These are phyloP conservation scores for Mesoligia furuncula DNA, from an alignment of 2,888 invertebrate genomes.

Conservation along the genomic window DNA sequence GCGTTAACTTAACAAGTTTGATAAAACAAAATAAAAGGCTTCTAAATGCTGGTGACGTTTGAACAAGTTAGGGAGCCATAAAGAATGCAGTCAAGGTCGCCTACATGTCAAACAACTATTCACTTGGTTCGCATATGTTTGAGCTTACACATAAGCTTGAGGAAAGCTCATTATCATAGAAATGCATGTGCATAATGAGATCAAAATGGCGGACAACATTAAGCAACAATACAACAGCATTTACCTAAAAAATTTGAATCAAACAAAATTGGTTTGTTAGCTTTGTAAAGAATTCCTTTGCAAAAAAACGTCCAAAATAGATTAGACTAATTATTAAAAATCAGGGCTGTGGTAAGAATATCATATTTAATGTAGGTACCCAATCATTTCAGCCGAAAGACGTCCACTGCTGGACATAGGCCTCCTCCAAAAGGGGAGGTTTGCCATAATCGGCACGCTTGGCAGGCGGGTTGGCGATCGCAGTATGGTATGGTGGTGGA, in stretches of 20 bases:
- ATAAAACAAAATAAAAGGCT: conserved; percentile 59
- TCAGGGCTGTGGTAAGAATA: not conserved
- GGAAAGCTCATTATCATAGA: conserved; percentile 57
- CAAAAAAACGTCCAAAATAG: not conserved
- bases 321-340: not conserved
- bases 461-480: no score
- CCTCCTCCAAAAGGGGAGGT: no score
- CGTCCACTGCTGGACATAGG: no score
- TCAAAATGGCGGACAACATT: not conserved
- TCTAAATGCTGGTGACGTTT: conserved; percentile 68
- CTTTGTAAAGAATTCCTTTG: no score
- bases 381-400: no score
- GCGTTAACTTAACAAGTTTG: conserved; percentile 27
- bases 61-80: conserved; percentile 71
- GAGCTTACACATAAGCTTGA: conserved; percentile 38
- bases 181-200: conserved; percentile 22
- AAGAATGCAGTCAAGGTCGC: conserved; percentile 76
- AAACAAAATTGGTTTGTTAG: not conserved
- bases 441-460: no score
- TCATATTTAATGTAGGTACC: not conserved
- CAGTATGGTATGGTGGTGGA: no score
- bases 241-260: not conserved
- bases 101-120: conserved; percentile 64
- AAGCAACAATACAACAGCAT: no score
- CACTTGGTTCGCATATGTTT: conserved; percentile 59